These are phyloP conservation scores for Turnix velox DNA, from an alignment of 2,113 vertebrate genomes.

Conservation along the genomic window DNA sequence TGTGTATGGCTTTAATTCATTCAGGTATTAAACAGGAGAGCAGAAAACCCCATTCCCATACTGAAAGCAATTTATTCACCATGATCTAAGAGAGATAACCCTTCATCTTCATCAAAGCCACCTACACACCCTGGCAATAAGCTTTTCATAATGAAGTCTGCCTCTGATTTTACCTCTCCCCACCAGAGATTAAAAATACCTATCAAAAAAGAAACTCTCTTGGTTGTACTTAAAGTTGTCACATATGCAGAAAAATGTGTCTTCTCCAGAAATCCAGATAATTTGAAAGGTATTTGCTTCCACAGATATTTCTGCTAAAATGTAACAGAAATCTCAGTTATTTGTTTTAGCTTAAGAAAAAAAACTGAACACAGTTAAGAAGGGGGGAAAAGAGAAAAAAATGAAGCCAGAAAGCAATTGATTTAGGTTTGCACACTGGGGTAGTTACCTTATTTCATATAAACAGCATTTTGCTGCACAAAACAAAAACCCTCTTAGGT, in stretches of 20 bases:
- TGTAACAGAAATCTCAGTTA: not conserved
- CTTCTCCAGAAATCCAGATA: not conserved
- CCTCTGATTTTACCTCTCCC: not conserved
- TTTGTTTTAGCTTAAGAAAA: not conserved
- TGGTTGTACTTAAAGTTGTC: not conserved
- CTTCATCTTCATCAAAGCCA: not conserved
- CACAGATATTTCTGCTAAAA: not conserved
- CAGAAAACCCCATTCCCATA: not conserved
- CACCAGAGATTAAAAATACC: not conserved
- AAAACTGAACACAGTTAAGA: not conserved
- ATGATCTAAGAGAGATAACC: not conserved
- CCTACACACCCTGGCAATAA: not conserved
- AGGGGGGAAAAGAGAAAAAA: accelerated
- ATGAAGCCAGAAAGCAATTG: not conserved
- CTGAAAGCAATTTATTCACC: not conserved
- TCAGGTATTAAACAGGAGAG: not conserved
- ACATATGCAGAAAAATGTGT: not conserved
- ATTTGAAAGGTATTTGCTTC: not conserved
- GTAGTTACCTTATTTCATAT: not conserved
- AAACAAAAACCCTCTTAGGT: not conserved
- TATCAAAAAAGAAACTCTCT: not conserved
- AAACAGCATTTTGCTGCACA: not conserved
- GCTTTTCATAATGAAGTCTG: not conserved
- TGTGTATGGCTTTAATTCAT: not conserved
- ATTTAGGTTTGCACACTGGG: not conserved